Conservation (phyloP, 2,797 vertebrate species). For the Petrocephalus schoutedeni region DNA sequence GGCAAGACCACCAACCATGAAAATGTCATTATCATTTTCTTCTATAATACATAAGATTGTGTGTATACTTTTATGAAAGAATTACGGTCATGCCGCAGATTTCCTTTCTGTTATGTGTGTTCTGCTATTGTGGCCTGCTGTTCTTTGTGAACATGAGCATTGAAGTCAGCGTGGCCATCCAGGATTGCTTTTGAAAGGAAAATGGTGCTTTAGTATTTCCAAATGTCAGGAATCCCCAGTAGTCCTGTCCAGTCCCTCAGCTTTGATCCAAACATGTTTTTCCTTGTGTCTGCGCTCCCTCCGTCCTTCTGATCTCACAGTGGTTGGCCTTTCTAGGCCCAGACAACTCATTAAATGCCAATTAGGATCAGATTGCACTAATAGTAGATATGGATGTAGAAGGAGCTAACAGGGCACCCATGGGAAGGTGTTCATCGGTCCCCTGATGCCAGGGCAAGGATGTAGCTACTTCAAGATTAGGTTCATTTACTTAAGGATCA, state of each 20-base stretch:
- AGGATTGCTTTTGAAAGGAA: not conserved
- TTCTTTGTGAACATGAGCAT: not conserved
- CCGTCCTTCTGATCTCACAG: constrained; percentile 18
- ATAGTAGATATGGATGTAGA: constrained; percentile 47
- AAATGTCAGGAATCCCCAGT: constrained; percentile 9
- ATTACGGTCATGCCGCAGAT: not conserved
- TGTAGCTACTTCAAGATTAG: constrained; percentile 25
- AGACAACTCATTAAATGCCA: constrained; percentile 62
- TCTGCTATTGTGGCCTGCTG: not conserved
- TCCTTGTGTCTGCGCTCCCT: not conserved
- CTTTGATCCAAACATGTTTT: not conserved
- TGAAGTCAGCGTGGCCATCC: not conserved
- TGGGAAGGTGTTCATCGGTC: constrained; percentile 60
- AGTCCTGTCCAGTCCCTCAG: not conserved
- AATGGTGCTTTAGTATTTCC: not conserved
- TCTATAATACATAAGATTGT: not conserved
- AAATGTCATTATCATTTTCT: not conserved
- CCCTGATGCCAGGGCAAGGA: constrained; percentile 31
- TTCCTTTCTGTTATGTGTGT: not conserved
- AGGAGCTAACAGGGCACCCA: constrained; percentile 51
- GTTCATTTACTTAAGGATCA: not conserved
- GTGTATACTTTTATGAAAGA: constrained; percentile 37
- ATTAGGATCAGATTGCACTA: constrained; percentile 53
- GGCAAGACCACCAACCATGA: not conserved
- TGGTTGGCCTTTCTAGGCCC: constrained; percentile 50